These are phyloP conservation scores for Danio kyathit DNA, from an alignment of 2,797 vertebrate genomes.

Conservation along the genomic window DNA sequence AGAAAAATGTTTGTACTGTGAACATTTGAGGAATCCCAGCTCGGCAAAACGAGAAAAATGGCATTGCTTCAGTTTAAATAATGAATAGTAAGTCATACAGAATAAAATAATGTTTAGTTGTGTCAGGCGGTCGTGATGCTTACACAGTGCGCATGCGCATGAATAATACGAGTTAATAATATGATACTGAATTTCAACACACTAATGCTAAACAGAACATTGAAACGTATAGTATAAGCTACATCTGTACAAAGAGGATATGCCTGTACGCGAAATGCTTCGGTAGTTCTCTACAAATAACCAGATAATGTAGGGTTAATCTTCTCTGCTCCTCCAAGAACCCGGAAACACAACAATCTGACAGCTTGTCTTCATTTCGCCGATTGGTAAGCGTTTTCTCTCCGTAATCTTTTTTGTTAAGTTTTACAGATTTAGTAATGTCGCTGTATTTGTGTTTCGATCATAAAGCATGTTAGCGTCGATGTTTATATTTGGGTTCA, in stretches of 20 bases:
- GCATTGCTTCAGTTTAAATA: no score
- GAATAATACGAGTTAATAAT: no score
- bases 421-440: neutral
- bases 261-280: neutral
- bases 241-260: neutral
- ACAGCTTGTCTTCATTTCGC: neutral
- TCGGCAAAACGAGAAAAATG: no score
- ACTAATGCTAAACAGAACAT: neutral
- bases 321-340: neutral
- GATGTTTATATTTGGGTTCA: neutral
- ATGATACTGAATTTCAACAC: neutral
- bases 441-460: neutral
- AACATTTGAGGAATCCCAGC: no score
- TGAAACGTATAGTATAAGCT: neutral
- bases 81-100: no score
- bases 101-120: no score
- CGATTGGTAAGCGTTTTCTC: neutral
- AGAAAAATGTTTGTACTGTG: no score
- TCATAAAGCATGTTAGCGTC: neutral
- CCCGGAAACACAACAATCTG: constrained; percentile 41
- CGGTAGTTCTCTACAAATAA: neutral
- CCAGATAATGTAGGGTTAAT: neutral
- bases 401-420: neutral
- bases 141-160: neutral
- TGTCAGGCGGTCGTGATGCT: neutral